Percentiles rank a stretch among this genome's conserved stretches.
Evolutionary conservation across 2,888 invertebrate genomes (phyloP).

Genomic region (Orchestes rusci): DNA sequence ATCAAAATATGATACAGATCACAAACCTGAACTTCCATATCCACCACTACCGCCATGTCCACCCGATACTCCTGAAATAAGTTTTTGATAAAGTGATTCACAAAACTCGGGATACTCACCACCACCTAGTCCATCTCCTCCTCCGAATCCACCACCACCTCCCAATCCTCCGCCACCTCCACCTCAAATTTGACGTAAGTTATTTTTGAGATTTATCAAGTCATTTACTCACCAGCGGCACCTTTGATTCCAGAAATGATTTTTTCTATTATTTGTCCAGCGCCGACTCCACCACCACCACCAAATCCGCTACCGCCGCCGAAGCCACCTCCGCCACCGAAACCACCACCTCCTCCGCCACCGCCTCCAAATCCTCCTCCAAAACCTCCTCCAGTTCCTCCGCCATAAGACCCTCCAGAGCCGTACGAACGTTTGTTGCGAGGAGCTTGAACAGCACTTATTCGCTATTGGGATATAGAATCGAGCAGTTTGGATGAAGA

Average conservation of each 20-base stretch:
- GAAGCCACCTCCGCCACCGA: slow-evolving; percentile 13
- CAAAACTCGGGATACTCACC: too few relatives aligned
- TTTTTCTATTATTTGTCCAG: slow-evolving; percentile 15
- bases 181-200: too few relatives aligned
- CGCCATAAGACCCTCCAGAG: slow-evolving; percentile 40
- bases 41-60: too few relatives aligned
- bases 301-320: slow-evolving; percentile 16
- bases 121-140: slow-evolving; percentile 12
- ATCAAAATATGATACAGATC: too few relatives aligned
- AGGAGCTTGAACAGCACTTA: too few relatives aligned
- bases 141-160: slow-evolving; percentile 24
- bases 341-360: slow-evolving; percentile 21
- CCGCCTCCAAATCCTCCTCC: slow-evolving; percentile 23
- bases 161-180: slow-evolving; percentile 14
- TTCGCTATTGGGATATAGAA: too few relatives aligned
- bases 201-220: too few relatives aligned
- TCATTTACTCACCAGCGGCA: slow-evolving; percentile 16
- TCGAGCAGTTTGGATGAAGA: too few relatives aligned
- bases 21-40: too few relatives aligned
- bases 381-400: slow-evolving; percentile 22
- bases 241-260: slow-evolving; percentile 19
- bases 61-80: too few relatives aligned
- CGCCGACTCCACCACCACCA: not conserved
- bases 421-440: slow-evolving; percentile 14
- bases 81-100: too few relatives aligned